These are phyloP conservation scores for Scarus forsteni DNA, from an alignment of 2,797 vertebrate genomes.

Conservation along the genomic window DNA sequence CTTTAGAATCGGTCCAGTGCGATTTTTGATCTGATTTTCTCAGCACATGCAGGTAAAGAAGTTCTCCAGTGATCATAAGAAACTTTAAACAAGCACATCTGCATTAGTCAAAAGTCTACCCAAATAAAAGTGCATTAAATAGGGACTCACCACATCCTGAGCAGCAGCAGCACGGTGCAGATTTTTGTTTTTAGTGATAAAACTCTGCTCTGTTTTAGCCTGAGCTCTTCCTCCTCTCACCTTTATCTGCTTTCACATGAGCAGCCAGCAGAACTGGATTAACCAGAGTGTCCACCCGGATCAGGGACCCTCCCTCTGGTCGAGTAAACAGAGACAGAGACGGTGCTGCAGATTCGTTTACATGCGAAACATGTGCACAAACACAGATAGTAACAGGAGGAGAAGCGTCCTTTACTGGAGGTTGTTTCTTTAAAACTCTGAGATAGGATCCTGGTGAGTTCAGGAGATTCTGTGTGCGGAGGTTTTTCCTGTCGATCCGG, in stretches of 20 bases:
- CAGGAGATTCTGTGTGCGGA: not conserved
- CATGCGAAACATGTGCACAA: no score
- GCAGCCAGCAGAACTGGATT: conserved; percentile 39
- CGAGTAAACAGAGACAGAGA: not conserved
- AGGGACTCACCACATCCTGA: conserved; percentile 15
- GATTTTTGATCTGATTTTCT: no score
- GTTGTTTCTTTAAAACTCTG: not conserved
- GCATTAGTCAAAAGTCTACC: no score
- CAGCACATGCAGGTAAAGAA: no score
- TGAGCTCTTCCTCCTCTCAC: no score
- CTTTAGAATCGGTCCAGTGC: no score
- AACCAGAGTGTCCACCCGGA: not conserved
- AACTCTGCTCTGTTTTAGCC: not conserved
- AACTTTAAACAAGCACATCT: no score
- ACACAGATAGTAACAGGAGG: not conserved
- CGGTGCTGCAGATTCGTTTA: not conserved
- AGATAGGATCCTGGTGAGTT: not conserved
- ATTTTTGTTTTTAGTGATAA: not conserved
- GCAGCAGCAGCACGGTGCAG: not conserved
- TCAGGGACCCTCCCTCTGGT: not conserved
- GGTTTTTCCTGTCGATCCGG: conserved; percentile 31
- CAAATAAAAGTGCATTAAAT: no score
- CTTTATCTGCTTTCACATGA: not conserved
- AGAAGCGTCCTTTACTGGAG: not conserved
- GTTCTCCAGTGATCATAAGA: no score